A percentile compares a stretch with the other conserved stretches of the same genome.
Evolutionary conservation across 2,113 vertebrate genomes (phyloP).

Genomic region (Notothenia coriiceps): DNA sequence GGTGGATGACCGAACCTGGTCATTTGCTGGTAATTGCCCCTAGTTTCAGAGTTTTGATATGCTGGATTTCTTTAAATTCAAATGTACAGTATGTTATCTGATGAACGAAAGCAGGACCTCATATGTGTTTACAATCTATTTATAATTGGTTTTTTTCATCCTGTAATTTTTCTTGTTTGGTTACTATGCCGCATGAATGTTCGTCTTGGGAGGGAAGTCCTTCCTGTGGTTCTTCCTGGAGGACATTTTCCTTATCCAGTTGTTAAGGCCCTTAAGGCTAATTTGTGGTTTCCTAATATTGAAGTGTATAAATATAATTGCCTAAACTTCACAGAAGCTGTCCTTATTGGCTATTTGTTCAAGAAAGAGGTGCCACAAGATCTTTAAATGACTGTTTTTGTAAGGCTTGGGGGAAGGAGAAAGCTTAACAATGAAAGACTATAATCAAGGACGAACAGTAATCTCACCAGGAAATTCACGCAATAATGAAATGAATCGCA

Average conservation of each 20-base stretch:
- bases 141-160: not conserved
- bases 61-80: too few species aligned
- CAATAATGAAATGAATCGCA: not conserved
- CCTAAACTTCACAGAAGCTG: too few species aligned
- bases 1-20: too few species aligned
- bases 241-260: too few species aligned
- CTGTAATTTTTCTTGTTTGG: not conserved
- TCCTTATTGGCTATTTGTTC: not conserved
- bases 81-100: not conserved
- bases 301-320: too few species aligned
- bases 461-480: conserved; percentile 4
- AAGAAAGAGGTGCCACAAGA: not conserved
- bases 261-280: too few species aligned
- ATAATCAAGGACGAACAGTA: conserved; percentile 38
- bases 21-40: too few species aligned
- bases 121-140: not conserved
- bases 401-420: not conserved
- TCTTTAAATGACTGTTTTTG: conserved; percentile 57
- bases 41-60: too few species aligned
- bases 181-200: not conserved
- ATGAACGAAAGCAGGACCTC: conserved; percentile 6
- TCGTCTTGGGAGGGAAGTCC: not conserved
- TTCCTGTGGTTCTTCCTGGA: not conserved
- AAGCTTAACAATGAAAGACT: conserved; percentile 40
- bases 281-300: too few species aligned